Evolutionary conservation across 1,140 invertebrate genomes (phyloP), one percentile per base, ranked within the genome.

Genomic region (Pectinophora gossypiella): DNA sequence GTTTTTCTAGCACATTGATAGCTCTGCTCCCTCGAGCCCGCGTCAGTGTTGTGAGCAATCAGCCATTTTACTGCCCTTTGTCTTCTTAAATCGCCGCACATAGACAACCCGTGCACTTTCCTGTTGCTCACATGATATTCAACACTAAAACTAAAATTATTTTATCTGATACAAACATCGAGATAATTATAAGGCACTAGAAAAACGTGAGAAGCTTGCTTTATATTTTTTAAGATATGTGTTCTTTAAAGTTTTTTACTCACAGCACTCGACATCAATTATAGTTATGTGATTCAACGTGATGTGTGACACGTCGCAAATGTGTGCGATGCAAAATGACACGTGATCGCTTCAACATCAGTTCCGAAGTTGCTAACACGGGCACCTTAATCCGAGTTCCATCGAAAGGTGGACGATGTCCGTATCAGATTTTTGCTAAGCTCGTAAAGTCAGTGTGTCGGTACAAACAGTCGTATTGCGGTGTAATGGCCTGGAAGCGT

Each of bases 41-140:
- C 36, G 36, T 40, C 36, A 40, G 36, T 78, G 73, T 75, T 73
- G 78, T 64, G 70, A 69, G 73, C 76, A 85, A 82, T 85, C 82
- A 82, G 68, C 68, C 74, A 64, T 76, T 85, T 83, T 85, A 85
- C 78, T 80, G 75, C 78, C 72, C 82, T 85, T 85, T 85, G 79
- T 85, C 79, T 82, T 85, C 75, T 81, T 76, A 82, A 79, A 82
- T 78, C 69, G 73, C 59, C 51, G 64, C 59, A 51, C 53, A 43
- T 68, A 85, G 68, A 78, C 78, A 76, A 74, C 76, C 63, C 44
- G 35, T 19, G 9, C 13, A 12, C 32, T 57, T 27, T 76, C 59
- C 7, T 40, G 19, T 60, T 68, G 56, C 16, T 35, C n/a, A n/a
- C n/a, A n/a, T n/a, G 51, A 36, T 3, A 21, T 6, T 21, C 32